Conservation (phyloP, 2,888 invertebrate species). For the Zaprionus bogoriensis region DNA sequence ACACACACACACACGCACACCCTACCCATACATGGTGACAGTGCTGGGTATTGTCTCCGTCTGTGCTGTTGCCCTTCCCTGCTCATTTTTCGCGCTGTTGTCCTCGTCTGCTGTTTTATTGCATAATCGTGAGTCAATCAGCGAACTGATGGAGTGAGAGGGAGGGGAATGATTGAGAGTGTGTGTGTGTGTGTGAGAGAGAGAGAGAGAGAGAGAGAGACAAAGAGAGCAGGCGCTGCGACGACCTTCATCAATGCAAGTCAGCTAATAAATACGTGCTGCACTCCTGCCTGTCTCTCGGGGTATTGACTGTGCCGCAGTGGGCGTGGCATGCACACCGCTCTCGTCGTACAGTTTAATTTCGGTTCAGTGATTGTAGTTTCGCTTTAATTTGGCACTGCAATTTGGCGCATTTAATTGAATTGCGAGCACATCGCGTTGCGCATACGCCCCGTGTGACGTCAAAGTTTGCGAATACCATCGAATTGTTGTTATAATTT, state of each 20-base stretch:
- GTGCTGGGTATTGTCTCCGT: slow-evolving; percentile 49
- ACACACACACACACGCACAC: not conserved
- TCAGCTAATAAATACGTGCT: slow-evolving; percentile 78
- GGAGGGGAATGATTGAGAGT: not conserved
- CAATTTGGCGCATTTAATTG: slow-evolving; percentile 62
- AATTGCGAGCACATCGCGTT: slow-evolving; percentile 52
- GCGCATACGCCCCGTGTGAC: slow-evolving; percentile 52
- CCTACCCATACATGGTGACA: not conserved
- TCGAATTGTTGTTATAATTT: slow-evolving; percentile 70
- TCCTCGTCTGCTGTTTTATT: slow-evolving; percentile 71
- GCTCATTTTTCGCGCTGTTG: slow-evolving; percentile 31
- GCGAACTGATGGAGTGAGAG: slow-evolving; percentile 31
- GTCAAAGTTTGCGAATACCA: slow-evolving; percentile 19
- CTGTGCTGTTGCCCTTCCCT: slow-evolving; percentile 15
- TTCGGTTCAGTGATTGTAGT: slow-evolving; percentile 48
- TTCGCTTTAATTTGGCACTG: slow-evolving; percentile 57
- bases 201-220: not conserved
- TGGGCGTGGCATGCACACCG: slow-evolving; percentile 1
- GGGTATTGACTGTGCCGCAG: not conserved
- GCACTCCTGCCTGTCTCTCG: slow-evolving; percentile 31
- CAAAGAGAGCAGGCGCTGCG: not conserved
- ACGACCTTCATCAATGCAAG: slow-evolving; percentile 69
- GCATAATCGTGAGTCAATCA: slow-evolving; percentile 81
- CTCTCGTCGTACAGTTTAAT: slow-evolving; percentile 56
- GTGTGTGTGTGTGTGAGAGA: not conserved